These are phyloP conservation scores for Poeciliopsis turrubarensis DNA, from an alignment of 2,113 vertebrate genomes.

Conservation along the genomic window DNA sequence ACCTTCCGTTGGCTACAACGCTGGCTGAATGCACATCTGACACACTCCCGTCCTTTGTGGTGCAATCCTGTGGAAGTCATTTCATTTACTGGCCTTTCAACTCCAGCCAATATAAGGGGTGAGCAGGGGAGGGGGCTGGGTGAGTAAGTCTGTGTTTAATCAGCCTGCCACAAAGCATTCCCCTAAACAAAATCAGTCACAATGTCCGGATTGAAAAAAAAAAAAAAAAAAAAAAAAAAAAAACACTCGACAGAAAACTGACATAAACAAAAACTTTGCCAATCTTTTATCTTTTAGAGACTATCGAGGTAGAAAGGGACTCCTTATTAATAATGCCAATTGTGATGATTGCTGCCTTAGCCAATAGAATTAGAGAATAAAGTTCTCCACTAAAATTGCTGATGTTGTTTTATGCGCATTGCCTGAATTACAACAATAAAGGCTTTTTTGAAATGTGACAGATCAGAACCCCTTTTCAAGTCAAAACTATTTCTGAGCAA, in stretches of 20 bases:
- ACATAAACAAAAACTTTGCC: slow-evolving; percentile 72
- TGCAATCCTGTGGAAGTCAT: slow-evolving; percentile 80
- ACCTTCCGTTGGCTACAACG: slow-evolving; percentile 67
- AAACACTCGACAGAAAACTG: slow-evolving; percentile 61
- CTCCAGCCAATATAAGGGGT: slow-evolving; percentile 57
- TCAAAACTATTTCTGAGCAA: too few relatives aligned
- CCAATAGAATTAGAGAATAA: background rate
- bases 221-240: slow-evolving; percentile 38
- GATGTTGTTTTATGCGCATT: background rate
- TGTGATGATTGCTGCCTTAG: background rate
- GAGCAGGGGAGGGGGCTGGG: background rate
- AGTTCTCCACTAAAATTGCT: background rate
- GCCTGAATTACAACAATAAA: background rate
- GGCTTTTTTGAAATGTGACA: background rate
- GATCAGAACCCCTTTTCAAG: background rate
- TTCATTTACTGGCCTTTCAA: slow-evolving; percentile 79
- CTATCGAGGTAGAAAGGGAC: slow-evolving; percentile 44
- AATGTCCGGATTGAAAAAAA: slow-evolving; percentile 41
- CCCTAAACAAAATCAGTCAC: slow-evolving; percentile 67
- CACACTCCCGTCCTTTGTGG: slow-evolving; percentile 76
- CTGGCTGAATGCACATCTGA: slow-evolving; percentile 78
- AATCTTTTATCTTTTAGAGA: slow-evolving; percentile 63
- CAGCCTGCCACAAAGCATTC: slow-evolving; percentile 64
- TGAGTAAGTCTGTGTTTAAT: slow-evolving; percentile 65
- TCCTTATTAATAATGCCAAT: slow-evolving; percentile 50